Percentiles rank a stretch among this genome's conserved stretches.
Evolutionary conservation across 2,797 vertebrate species (phyloP).

Genomic region (Enoplosus armatus): DNA sequence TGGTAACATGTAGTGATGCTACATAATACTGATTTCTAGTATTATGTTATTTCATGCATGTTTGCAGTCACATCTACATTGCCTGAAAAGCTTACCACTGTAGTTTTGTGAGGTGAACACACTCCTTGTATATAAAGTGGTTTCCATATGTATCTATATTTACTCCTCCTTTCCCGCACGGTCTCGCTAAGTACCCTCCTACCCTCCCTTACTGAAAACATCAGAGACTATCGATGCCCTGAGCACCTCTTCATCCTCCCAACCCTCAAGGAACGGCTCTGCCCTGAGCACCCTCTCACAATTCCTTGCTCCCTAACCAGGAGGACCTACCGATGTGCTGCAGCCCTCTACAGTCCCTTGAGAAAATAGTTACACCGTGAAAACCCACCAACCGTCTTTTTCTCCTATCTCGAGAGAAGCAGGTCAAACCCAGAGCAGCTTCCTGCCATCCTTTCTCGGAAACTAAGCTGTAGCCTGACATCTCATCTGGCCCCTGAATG

Average conservation of each 20-base stretch:
- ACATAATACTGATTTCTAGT: background rate
- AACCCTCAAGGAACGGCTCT: constrained; percentile 23
- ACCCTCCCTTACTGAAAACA: constrained; percentile 32
- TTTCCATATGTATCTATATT: constrained; percentile 28
- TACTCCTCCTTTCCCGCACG: constrained; percentile 24
- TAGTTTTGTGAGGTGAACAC: background rate
- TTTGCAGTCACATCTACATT: background rate
- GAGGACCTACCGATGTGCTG: constrained; percentile 15
- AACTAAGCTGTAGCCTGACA: constrained; percentile 65
- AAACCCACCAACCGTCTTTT: constrained; percentile 18
- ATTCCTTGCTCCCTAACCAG: constrained; percentile 18
- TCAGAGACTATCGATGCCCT: constrained; percentile 50
- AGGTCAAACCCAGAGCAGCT: constrained; percentile 42
- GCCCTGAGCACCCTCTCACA: constrained; percentile 26
- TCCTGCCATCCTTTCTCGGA: constrained; percentile 49
- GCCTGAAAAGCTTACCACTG: background rate
- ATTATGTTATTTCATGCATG: background rate
- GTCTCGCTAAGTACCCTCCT: constrained; percentile 18
- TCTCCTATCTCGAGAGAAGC: constrained; percentile 41
- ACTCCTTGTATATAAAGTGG: constrained; percentile 1
- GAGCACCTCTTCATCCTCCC: constrained; percentile 45
- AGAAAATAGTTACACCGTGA: constrained; percentile 38
- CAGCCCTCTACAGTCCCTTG: constrained; percentile 18
- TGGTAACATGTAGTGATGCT: background rate
- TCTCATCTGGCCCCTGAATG: constrained; percentile 64